These are phyloP conservation scores for Catocala fraxini DNA, from an alignment of 2,888 invertebrate species.

Conservation along the genomic window DNA sequence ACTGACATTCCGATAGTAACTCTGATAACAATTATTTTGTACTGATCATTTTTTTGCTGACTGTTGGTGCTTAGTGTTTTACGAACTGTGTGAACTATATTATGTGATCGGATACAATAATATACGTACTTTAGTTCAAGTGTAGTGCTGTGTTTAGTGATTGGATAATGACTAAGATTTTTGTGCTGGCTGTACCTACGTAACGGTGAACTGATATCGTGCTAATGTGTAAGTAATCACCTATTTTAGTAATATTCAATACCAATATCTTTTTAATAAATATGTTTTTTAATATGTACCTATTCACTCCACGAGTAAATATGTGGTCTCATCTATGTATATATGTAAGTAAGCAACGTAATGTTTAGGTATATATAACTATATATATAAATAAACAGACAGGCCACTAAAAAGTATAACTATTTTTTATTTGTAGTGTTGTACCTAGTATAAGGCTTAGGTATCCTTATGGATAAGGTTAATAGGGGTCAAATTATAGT, in stretches of 20 bases:
- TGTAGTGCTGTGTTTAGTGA: conserved; percentile 53
- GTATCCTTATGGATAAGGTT: too few relatives aligned
- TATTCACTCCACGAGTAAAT: too few relatives aligned
- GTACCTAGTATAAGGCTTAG: too few relatives aligned
- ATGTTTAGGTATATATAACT: too few relatives aligned
- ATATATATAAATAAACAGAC: too few relatives aligned
- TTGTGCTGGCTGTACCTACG: conserved; percentile 54
- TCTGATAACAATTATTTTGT: conserved; percentile 82
- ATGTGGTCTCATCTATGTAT: not conserved
- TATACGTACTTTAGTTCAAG: conserved; percentile 48
- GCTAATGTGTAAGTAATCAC: conserved; percentile 46
- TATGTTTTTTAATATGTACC: too few relatives aligned
- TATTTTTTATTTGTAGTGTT: too few relatives aligned
- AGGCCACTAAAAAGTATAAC: too few relatives aligned
- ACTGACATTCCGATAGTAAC: conserved; percentile 86
- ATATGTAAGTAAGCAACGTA: not conserved
- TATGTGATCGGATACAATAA: conserved; percentile 37
- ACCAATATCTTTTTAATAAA: not conserved
- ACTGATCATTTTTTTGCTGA: conserved; percentile 80
- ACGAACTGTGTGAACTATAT: conserved; percentile 51
- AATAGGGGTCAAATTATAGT: too few relatives aligned
- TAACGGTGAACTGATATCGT: conserved; percentile 27
- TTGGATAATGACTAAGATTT: conserved; percentile 67
- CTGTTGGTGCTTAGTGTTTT: conserved; percentile 66
- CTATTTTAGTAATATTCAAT: conserved; percentile 10